These are phyloP conservation scores for Colletes latitarsis DNA, from an alignment of 1,140 invertebrate species.

Conservation along the genomic window DNA sequence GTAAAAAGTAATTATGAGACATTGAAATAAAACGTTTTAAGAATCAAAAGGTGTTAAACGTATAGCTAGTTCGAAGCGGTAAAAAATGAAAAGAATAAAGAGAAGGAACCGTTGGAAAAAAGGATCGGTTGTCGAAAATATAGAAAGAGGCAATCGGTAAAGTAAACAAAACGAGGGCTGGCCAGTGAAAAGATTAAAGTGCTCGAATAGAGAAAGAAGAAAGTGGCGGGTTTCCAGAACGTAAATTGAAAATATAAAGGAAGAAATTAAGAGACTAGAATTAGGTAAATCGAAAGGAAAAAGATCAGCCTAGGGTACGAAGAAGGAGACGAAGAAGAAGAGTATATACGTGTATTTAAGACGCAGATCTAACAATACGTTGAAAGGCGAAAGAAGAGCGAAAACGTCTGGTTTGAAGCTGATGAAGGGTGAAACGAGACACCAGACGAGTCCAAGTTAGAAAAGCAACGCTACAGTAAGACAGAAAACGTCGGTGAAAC, in stretches of 20 bases:
- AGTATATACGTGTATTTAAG: neutral
- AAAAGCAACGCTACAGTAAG: constrained; percentile 7
- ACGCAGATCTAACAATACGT: constrained; percentile 5
- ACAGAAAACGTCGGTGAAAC: neutral
- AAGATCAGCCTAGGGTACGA: neutral
- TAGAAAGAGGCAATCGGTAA: neutral
- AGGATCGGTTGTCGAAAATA: neutral
- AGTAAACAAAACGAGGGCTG: constrained; percentile 3
- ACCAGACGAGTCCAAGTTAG: neutral
- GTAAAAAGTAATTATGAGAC: no score
- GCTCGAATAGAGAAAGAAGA: no score
- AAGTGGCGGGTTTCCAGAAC: no score
- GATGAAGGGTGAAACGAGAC: neutral
- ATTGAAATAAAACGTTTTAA: no score
- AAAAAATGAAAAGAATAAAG: neutral
- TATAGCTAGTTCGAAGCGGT: no score
- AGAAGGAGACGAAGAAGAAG: neutral
- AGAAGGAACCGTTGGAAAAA: neutral
- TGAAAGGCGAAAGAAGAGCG: neutral
- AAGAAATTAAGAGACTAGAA: neutral
- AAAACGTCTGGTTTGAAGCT: neutral
- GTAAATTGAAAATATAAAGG: no score
- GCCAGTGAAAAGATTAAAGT: neutral
- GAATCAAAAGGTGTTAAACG: no score
- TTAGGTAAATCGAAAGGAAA: neutral